Base-by-base conservation (phyloP, 2,888 invertebrate species). In the Drosophila fungiperda region DNA sequence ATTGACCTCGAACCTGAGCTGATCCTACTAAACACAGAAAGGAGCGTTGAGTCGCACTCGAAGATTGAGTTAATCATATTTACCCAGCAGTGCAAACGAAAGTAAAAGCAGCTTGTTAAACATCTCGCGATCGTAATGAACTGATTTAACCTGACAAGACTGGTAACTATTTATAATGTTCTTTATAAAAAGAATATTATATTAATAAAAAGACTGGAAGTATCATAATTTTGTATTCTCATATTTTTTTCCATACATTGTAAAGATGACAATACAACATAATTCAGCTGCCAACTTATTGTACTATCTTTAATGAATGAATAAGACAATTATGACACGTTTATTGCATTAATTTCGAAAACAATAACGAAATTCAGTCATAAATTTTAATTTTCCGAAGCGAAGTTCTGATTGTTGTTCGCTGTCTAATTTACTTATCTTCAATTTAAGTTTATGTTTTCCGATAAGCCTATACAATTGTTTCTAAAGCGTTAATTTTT, bases 11-110 rank as follows among this genome's bases (percentile, higher is more conserved):
- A 6, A 50, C 60, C 12, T 63, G 33, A 33, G 7, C 17, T 15
- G 35, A 12, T 17, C 38, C 15, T 11, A 33, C 49, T 63, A 32
- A 2, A 40, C 7, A 8, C 3, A 26, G 17, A 45, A 7, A 32
- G 1, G 3, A 6, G 6, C 20, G 42, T 23, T 53, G 5, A n/a
- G 17, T 4, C 2, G 6, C 12, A n/a, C 9, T 3, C 3, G 8
- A 33, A 2, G 15, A 17, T 29, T 2, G 3, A 35, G 15, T n/a
- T 48, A 23, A 8, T 33, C 26, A 26, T 33, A 53, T 33, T 50
- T 53, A 64, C 64, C 64, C 17, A 68, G 32, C 15, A 68, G 33
- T 8, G n/a, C 12, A 2, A 68, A 4, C 29, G 32, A 33, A n/a
- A 66, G 17, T 45, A 61, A 35, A 23, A 26, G 2, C 20, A n/a